phyloP scores from a whole-genome alignment of 2,797 vertebrate genomes.

The Danio jaintianensis region DNA sequence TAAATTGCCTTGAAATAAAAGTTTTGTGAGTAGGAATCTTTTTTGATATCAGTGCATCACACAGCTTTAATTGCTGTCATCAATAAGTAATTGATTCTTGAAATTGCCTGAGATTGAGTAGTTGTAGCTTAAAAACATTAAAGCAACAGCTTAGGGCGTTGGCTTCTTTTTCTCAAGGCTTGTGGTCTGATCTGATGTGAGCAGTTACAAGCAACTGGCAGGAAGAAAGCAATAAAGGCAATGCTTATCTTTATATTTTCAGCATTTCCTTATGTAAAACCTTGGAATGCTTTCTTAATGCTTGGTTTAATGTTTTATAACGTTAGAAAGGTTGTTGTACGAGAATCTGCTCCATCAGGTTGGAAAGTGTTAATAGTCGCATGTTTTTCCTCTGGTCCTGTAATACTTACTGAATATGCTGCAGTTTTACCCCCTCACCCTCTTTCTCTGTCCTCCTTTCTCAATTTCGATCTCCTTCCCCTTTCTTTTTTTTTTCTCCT shows the following conservation, averaged over 20 bases:
- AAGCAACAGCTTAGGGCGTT: neutral
- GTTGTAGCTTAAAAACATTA: neutral
- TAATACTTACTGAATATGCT: conserved; percentile 58
- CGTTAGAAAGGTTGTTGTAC: neutral
- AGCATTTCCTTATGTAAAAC: neutral
- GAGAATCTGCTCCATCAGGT: neutral
- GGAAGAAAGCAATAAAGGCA: neutral
- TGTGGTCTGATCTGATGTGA: conserved; percentile 10
- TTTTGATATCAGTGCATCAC: neutral
- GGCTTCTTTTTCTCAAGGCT: conserved; percentile 12
- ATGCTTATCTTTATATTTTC: neutral
- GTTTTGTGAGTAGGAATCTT: neutral
- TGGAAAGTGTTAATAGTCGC: conserved; percentile 31
- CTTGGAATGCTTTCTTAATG: neutral
- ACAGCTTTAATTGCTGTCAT: neutral
- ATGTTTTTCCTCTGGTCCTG: conserved; percentile 16
- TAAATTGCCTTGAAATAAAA: neutral
- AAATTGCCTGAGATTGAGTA: neutral
- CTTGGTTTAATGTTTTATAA: neutral
- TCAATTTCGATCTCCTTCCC: too few relatives aligned
- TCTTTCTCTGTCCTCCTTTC: conserved; percentile 11
- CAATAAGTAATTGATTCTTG: neutral
- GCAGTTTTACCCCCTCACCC: conserved; percentile 33
- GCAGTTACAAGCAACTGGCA: neutral
- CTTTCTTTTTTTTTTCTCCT: conserved; percentile 56